These are phyloP conservation scores for Chaetophractus vellerosus DNA, from an alignment of 2,797 vertebrate genomes.

Conservation along the genomic window DNA sequence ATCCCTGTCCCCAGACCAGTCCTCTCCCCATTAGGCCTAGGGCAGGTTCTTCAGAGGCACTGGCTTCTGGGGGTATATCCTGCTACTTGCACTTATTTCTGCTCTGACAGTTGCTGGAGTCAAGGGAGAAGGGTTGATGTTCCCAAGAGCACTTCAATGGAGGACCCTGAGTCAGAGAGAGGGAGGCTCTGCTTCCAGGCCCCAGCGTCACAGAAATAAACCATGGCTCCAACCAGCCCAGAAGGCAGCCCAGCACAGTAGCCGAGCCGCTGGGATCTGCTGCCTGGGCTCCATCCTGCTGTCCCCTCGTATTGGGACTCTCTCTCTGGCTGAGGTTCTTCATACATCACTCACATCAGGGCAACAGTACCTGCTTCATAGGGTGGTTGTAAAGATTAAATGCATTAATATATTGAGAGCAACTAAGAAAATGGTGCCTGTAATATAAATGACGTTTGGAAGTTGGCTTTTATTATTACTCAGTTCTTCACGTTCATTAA, in stretches of 20 bases:
- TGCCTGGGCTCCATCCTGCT: too few species aligned
- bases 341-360: not conserved
- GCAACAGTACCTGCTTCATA: not conserved
- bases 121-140: too few species aligned
- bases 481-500: not conserved
- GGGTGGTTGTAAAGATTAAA: conserved; percentile 7
- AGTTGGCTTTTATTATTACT: not conserved
- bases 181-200: not conserved
- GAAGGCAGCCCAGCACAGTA: not conserved
- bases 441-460: not conserved
- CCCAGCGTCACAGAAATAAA: not conserved
- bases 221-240: not conserved
- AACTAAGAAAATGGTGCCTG: not conserved
- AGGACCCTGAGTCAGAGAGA: not conserved
- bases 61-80: not conserved
- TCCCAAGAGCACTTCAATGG: not conserved
- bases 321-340: not conserved
- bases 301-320: too few species aligned
- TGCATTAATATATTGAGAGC: not conserved
- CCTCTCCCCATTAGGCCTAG: not conserved
- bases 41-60: not conserved
- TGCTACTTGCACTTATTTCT: not conserved
- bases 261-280: not conserved
- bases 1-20: not conserved
- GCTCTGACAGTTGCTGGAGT: not conserved